Conservation (phyloP, 1,140 invertebrate species). For the Conus betulinus region DNA sequence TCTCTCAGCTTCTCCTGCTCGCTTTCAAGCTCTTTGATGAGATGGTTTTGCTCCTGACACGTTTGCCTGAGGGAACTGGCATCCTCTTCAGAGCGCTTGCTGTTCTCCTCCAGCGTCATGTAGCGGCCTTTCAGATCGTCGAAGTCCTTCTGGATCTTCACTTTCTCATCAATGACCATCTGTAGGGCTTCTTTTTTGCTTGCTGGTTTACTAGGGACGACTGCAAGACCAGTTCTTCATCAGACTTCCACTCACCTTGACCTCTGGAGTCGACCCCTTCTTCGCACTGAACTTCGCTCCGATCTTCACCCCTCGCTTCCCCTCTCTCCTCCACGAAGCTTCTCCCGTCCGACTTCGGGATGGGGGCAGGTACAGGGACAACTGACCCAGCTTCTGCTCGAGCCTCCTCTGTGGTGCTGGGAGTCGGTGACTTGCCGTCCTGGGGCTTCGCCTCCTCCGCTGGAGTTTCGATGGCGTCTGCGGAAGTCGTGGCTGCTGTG, state of each 20-base stretch:
- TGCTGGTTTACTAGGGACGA: constrained; percentile 25
- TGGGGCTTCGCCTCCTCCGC: neutral
- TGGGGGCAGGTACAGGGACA: neutral
- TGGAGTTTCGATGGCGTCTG: neutral
- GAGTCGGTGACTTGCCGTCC: neutral
- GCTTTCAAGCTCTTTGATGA: constrained; percentile 32
- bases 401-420: constrained; percentile 1
- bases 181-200: constrained; percentile 38
- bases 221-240: constrained; percentile 28
- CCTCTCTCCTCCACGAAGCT: neutral
- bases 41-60: constrained; percentile 13
- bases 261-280: neutral
- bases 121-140: constrained; percentile 18
- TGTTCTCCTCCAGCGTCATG: constrained; percentile 7
- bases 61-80: constrained; percentile 1
- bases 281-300: constrained; percentile 15
- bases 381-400: constrained; percentile 16
- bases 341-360: neutral
- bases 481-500: neutral
- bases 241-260: neutral
- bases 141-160: constrained; percentile 34
- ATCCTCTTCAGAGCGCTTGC: constrained; percentile 21
- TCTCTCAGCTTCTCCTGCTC: constrained; percentile 20
- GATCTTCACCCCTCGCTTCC: constrained; percentile 25
- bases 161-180: constrained; percentile 39